Base-by-base conservation (phyloP, 2,113 vertebrate genomes). In the Apaloderma vittatum region DNA sequence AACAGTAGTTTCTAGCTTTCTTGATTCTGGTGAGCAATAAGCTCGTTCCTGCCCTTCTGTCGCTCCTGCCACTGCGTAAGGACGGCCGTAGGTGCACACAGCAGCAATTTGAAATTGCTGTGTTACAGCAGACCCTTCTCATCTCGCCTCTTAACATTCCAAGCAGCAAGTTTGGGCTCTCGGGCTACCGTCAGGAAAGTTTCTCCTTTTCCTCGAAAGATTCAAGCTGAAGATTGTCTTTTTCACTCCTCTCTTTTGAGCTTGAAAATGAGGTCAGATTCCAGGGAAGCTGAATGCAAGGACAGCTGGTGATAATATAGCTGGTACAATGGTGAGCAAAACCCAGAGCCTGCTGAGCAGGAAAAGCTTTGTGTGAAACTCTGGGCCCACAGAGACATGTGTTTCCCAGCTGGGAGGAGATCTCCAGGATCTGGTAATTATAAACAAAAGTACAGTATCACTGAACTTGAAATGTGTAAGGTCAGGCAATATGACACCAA, bases 381-480 rank as follows among this genome's bases (percentile, higher is more conserved):
- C 12, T 24, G 43, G 11, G 54, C 83, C 79, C 61, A 62, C 76
- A 37, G 15, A 55, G 40, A 70, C 80, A 78, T 37, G 66, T 90
- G 89, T 55, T 83, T 79, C 57, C 72, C 81, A 95, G 81, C 81
- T 94, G 94, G 61, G 48, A 87, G 59, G 48, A 81, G 43, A 71
- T 59, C 74, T 81, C 65, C 73, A 67, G 70, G 67, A 68, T 63
- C 77, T 80, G 63, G 27, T 68, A 34, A 37, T 58, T 26, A 52
- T 72, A 76, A 92, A 76, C 37, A 74, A 17, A 36, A 6, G 3
- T 49, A 27, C 26, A 32, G 46, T 12, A 11, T 74, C 12, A 8
- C 67, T 36, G 29, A 70, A 49, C 34, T 40, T 37, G 46, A 82
- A 78, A 51, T 21, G 24, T 19, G 0, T 54, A 15, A 43, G 36